Evolutionary conservation across 2,797 vertebrate species (phyloP).

Genomic region (Leptatherina wallacei): DNA sequence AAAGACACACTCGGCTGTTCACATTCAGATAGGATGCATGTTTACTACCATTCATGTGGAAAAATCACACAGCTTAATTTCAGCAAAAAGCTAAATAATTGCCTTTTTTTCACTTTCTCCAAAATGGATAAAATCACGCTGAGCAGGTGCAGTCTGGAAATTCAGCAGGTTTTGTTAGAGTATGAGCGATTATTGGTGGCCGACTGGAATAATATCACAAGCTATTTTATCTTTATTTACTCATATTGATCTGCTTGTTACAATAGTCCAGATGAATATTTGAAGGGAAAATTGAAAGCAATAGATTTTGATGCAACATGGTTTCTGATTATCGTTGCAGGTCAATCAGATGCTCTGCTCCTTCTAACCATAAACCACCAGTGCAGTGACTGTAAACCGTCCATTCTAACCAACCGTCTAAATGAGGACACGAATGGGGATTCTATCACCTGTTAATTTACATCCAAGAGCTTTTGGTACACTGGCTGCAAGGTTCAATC

Average conservation of each 20-base stretch:
- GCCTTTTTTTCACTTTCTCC: constrained; percentile 38
- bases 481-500: constrained; percentile 15
- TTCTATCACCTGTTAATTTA: constrained; percentile 66
- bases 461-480: constrained; percentile 58
- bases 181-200: constrained; percentile 61
- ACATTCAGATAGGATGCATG: constrained; percentile 22
- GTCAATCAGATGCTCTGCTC: constrained; percentile 69
- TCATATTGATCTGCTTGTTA: constrained; percentile 75
- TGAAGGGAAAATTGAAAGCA: constrained; percentile 72
- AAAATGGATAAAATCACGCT: constrained; percentile 25
- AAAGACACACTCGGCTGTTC: constrained; percentile 16
- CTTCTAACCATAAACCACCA: constrained; percentile 68
- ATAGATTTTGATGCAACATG: constrained; percentile 72
- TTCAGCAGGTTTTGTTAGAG: constrained; percentile 27
- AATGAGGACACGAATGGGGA: constrained; percentile 64
- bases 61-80: constrained; percentile 43
- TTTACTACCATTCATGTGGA: constrained; percentile 25
- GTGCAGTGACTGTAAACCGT: constrained; percentile 63
- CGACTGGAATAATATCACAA: constrained; percentile 61
- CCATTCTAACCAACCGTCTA: constrained; percentile 41
- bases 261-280: constrained; percentile 73
- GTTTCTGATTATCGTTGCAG: constrained; percentile 55
- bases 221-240: constrained; percentile 79
- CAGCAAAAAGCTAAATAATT: constrained; percentile 32
- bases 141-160: constrained; percentile 46